Conservation (phyloP, 64 coral and sea anemone genomes). For the Pachyseris speciosa region DNA sequence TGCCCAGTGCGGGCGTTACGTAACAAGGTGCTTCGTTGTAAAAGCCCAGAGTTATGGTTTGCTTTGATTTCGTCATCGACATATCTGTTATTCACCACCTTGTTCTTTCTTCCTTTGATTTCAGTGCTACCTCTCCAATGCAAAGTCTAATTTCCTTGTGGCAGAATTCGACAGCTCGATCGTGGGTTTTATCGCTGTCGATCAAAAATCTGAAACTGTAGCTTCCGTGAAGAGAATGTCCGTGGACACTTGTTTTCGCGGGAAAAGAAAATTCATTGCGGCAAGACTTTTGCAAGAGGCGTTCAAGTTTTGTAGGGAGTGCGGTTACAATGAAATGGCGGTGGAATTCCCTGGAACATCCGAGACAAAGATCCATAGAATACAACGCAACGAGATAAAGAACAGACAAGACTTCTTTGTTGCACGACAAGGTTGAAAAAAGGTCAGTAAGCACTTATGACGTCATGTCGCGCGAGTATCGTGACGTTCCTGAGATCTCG, state of each 20-base stretch:
- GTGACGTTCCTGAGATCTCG: not conserved
- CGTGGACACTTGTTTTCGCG: constrained; percentile 39
- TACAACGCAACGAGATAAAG: not conserved
- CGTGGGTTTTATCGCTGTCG: constrained; percentile 52
- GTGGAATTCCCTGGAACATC: constrained; percentile 14
- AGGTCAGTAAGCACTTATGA: not conserved
- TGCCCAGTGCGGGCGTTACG: no score
- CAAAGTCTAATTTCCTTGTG: constrained; percentile 36
- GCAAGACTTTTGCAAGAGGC: constrained; percentile 36
- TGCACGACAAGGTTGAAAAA: constrained; percentile 2
- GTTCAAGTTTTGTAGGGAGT: constrained; percentile 34
- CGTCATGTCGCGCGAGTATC: not conserved
- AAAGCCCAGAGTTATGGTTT: not conserved
- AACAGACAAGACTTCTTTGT: not conserved
- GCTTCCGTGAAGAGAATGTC: constrained; percentile 20
- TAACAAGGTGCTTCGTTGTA: not conserved
- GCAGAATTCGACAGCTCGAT: constrained; percentile 61
- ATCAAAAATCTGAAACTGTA: constrained; percentile 34
- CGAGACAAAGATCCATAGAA: not conserved
- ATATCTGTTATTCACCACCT: not conserved
- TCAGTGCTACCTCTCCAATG: constrained; percentile 37
- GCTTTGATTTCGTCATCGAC: not conserved
- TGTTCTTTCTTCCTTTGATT: not conserved
- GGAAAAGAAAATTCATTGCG: constrained; percentile 22
- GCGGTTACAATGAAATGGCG: constrained; percentile 13